phyloP scores from a whole-genome alignment of 2,113 vertebrate species.

The Tachycineta bicolor region DNA sequence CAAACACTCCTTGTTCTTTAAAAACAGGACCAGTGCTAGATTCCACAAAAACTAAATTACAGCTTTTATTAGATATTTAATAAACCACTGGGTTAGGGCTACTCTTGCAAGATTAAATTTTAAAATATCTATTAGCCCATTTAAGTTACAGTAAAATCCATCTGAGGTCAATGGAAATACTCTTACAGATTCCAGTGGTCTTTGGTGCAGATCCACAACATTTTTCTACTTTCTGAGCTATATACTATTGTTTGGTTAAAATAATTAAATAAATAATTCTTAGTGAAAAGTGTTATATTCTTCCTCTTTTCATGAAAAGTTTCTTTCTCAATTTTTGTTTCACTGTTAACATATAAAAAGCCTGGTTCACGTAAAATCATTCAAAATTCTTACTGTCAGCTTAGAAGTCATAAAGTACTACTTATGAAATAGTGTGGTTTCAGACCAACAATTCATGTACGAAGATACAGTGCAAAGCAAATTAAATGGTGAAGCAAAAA shows the following conservation, averaged over 20 bases:
- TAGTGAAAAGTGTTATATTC: not conserved
- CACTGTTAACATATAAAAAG: not conserved
- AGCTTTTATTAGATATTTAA: not conserved
- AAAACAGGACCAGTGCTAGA: not conserved
- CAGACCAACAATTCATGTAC: not conserved
- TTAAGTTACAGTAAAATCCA: not conserved
- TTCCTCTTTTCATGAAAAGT: not conserved
- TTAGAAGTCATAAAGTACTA: not conserved
- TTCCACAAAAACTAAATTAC: not conserved
- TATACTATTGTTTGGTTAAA: not conserved
- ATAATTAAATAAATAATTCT: not conserved
- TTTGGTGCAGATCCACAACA: not conserved
- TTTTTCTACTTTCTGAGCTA: not conserved
- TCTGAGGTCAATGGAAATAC: not conserved
- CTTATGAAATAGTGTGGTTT: not conserved
- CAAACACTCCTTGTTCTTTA: not conserved
- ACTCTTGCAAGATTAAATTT: not conserved
- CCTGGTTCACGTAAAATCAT: accelerated
- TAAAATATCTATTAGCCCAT: not conserved
- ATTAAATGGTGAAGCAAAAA: not conserved
- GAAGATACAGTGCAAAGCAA: not conserved
- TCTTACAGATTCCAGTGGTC: not conserved
- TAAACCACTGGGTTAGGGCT: not conserved
- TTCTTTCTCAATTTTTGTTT: not conserved
- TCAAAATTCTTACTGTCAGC: not conserved